Percentiles rank a stretch among this genome's conserved stretches.
Conservation (phyloP, 2,113 vertebrate species). For the Ceyx margarethae region DNA sequence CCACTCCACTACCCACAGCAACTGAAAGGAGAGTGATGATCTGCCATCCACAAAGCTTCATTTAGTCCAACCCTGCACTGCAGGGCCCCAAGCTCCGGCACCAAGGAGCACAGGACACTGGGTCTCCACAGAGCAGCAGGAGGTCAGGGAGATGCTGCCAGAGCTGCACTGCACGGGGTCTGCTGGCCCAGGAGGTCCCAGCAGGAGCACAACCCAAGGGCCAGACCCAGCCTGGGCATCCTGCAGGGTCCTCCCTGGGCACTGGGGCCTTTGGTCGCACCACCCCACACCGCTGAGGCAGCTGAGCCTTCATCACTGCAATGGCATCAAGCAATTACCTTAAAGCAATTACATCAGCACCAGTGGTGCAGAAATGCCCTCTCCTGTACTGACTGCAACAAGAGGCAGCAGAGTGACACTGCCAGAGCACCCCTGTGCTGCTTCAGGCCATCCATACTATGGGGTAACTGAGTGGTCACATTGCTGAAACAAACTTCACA, state of each 20-base stretch:
- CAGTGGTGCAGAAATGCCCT: not conserved
- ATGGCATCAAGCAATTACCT: not conserved
- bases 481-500: constrained; percentile 47
- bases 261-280: accelerated
- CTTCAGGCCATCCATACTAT: not conserved
- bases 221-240: not conserved
- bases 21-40: not conserved
- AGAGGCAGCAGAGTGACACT: not conserved
- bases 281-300: not conserved
- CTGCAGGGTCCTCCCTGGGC: not conserved
- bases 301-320: not conserved
- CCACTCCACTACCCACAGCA: accelerated
- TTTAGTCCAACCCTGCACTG: not conserved
- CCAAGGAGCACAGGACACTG: not conserved
- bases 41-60: not conserved
- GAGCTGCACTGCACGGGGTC: accelerated
- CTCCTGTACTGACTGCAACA: not conserved
- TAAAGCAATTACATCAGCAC: not conserved
- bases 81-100: accelerated
- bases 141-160: accelerated
- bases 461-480: constrained; percentile 39
- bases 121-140: accelerated
- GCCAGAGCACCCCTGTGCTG: not conserved
- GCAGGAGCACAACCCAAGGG: not conserved
- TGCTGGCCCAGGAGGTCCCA: not conserved